These are phyloP conservation scores for Dysdera silvatica DNA, from an alignment of 1,140 invertebrate species.

Conservation along the genomic window DNA sequence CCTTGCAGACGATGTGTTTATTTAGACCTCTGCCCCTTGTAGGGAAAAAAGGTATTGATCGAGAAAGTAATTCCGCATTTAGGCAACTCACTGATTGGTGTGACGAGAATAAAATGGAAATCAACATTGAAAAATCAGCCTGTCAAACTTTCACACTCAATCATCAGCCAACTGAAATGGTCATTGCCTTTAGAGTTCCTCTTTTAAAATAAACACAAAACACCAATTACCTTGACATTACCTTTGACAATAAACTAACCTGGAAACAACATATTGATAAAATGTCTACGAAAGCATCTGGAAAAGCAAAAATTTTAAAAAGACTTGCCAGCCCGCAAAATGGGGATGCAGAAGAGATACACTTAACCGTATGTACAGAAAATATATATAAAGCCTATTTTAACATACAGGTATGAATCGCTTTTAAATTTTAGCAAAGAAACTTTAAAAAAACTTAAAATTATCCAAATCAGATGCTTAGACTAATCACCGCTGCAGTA, in stretches of 20 bases:
- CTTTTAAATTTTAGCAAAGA: no score
- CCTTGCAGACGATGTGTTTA: no score
- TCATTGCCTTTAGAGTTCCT: background rate
- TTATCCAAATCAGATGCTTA: background rate
- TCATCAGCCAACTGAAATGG: conserved; percentile 4
- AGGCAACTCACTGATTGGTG: background rate
- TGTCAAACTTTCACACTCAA: conserved; percentile 4
- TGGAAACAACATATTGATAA: conserved; percentile 3
- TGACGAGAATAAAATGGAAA: background rate
- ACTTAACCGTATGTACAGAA: no score
- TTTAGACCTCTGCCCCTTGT: no score
- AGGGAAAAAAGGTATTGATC: no score
- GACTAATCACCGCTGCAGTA: background rate
- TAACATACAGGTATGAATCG: no score
- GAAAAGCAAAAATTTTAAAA: background rate
- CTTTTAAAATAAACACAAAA: background rate
- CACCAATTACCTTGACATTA: background rate
- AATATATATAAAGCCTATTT: no score
- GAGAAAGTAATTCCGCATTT: no score
- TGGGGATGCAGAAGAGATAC: conserved; percentile 1
- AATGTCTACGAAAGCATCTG: background rate
- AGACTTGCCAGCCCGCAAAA: background rate
- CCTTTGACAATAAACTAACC: background rate
- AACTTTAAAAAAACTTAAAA: conserved; percentile 5
- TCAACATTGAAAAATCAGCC: background rate